A percentile compares a stretch with the other conserved stretches of the same genome.
phyloP scores from a whole-genome alignment of 2,797 vertebrate species.

The Leptatherina wallacei region DNA sequence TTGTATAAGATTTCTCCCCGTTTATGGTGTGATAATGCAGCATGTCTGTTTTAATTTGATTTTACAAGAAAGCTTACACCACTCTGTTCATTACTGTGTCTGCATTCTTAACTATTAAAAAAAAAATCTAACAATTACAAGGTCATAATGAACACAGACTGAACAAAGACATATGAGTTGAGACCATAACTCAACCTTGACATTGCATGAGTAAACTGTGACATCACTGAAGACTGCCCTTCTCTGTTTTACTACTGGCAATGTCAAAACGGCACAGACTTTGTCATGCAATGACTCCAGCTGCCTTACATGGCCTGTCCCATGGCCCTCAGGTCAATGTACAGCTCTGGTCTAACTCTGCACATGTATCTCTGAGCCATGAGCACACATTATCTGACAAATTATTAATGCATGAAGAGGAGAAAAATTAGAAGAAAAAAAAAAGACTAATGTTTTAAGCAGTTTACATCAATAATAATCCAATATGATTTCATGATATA shows the following conservation, averaged over 20 bases:
- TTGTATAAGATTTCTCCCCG: background rate
- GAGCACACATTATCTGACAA: background rate
- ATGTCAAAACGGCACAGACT: constrained; percentile 40
- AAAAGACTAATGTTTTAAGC: background rate
- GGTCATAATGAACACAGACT: background rate
- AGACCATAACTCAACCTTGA: constrained; percentile 40
- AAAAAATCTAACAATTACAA: background rate
- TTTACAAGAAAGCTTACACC: background rate
- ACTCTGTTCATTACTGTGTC: background rate
- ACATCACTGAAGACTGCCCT: constrained; percentile 24
- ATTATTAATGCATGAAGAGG: background rate
- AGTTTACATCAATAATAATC: background rate
- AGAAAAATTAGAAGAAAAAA: rapidly evolving
- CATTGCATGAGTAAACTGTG: constrained; percentile 45
- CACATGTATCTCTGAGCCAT: background rate
- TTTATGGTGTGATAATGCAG: background rate
- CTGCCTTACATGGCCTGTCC: constrained; percentile 10
- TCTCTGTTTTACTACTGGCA: constrained; percentile 49
- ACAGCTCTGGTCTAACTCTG: constrained; percentile 13
- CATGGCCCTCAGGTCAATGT: constrained; percentile 46
- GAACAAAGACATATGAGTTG: constrained; percentile 8
- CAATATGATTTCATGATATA: background rate
- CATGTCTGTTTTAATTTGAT: background rate
- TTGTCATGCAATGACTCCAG: constrained; percentile 50
- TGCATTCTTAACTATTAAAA: background rate